A percentile compares a stretch with the other conserved stretches of the same genome.
Evolutionary conservation across 1,140 invertebrate genomes (phyloP).

Genomic region (Spodoptera litura): DNA sequence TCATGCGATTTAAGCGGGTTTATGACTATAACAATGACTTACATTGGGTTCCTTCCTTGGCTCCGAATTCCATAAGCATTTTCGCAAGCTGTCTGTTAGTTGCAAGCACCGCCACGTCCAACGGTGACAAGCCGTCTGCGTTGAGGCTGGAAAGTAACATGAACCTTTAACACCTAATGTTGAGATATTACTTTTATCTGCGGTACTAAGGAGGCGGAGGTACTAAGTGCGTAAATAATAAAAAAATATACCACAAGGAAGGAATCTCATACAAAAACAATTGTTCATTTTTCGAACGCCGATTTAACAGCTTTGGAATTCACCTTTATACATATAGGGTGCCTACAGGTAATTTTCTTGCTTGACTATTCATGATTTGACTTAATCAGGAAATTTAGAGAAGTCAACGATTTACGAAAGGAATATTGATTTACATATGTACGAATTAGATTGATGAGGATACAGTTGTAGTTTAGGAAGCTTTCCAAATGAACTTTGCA

Average conservation of each 20-base stretch:
- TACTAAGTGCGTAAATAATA: not conserved
- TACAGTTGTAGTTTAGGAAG: not conserved
- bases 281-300: too few species aligned
- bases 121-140: slow-evolving; percentile 93
- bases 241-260: not conserved
- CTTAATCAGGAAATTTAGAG: not conserved
- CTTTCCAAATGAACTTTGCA: not conserved
- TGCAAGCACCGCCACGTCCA: slow-evolving; percentile 96
- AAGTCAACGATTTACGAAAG: too few species aligned
- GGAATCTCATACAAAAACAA: too few species aligned
- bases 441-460: not conserved
- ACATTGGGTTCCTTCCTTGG: slow-evolving; percentile 95
- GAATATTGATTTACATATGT: not conserved
- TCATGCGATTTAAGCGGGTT: too few species aligned
- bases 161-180: not conserved
- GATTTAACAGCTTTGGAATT: too few species aligned
- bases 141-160: slow-evolving; percentile 89
- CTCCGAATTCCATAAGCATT: slow-evolving; percentile 95
- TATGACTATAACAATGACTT: slow-evolving; percentile 86
- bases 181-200: not conserved
- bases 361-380: too few species aligned
- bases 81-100: slow-evolving; percentile 95
- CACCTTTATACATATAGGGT: too few species aligned
- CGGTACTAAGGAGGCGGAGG: too few species aligned
- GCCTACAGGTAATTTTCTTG: too few species aligned